Evolutionary conservation across 2,888 invertebrate genomes (phyloP), one percentile per base, ranked within the genome.

Genomic region (Coleophora deauratella): DNA sequence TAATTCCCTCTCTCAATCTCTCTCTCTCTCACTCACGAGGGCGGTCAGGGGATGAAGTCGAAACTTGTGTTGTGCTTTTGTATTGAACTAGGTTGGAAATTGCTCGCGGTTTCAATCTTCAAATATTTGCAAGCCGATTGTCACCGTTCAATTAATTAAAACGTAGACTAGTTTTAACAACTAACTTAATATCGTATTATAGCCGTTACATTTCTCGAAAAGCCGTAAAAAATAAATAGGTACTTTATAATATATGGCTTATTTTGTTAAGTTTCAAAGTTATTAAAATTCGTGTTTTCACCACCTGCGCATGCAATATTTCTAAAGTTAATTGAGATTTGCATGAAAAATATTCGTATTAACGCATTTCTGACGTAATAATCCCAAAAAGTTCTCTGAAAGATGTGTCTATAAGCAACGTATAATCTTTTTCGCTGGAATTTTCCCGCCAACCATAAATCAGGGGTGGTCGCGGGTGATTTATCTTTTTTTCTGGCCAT

Each of bases 361-460:
- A 46, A 50, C 21, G 21, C 21, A 21, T 37, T 40, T 40, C 39
- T 38, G 27, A 27, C 38, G 35, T 11, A 10, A 39, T 64, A 66
- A 65, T 66, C 64, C 54, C 43, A 47, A 45, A 55, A 66, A 66
- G 51, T 66, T 59, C 37, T 42, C 47, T 62, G 64, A 67, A 66
- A 55, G 54, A 66, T 65, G 62, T n/a, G 41, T 45, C 51, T n/a
- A n/a, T n/a, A 44, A 39, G 47, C 21, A 42, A 42, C 37, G 41
- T 47, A 21, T 4, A 46, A 43, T 52, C 47, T 47, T 50, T 54
- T 55, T 60, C 56, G 55, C 45, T 49, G 45, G 52, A 62, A 57
- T 52, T 60, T 54, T 55, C 59, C 47, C 46, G 50, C 45, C 49
- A 50, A 52, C 60, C 52, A 74, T 74, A 71, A 74, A 74, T 74